phyloP scores from a whole-genome alignment of 2,797 vertebrate species.

The Tenualosa ilisha region DNA sequence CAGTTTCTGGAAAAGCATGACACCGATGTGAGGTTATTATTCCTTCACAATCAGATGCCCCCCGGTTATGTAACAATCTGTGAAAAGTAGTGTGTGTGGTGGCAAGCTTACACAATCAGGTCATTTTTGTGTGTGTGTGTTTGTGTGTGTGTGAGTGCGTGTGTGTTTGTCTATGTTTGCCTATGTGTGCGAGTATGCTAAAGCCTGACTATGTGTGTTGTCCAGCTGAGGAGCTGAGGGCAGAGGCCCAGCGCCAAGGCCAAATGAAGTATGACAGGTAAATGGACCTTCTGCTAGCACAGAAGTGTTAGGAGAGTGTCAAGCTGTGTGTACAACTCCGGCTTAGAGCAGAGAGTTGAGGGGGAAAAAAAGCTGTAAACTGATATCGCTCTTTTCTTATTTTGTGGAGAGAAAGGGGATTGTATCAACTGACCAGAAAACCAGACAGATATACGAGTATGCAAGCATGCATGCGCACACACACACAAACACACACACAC shows the following conservation, averaged over 20 bases:
- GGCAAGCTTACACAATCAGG: no score
- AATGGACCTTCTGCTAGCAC: constrained; percentile 47
- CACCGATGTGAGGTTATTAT: background rate
- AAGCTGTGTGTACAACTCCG: constrained; percentile 7
- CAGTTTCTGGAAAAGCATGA: background rate
- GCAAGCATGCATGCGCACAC: background rate
- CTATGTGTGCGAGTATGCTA: constrained; percentile 30
- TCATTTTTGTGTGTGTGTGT: background rate
- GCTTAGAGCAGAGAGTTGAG: constrained; percentile 24
- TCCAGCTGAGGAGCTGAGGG: constrained; percentile 47
- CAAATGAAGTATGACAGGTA: constrained; percentile 49
- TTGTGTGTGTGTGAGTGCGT: background rate
- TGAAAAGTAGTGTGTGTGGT: no score
- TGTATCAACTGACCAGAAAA: constrained; percentile 32
- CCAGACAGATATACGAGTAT: constrained; percentile 36
- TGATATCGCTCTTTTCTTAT: constrained; percentile 36
- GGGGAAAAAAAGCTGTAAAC: constrained; percentile 46
- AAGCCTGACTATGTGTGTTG: constrained; percentile 48
- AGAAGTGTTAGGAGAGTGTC: constrained; percentile 47
- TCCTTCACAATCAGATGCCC: background rate
- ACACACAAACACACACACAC: constrained; percentile 29
- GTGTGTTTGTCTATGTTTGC: constrained; percentile 33
- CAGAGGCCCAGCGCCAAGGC: constrained; percentile 45
- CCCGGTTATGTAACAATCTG: no score
- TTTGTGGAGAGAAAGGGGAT: constrained; percentile 9